These are phyloP conservation scores for Thunnus albacares DNA, from an alignment of 2,797 vertebrate species.

Conservation along the genomic window DNA sequence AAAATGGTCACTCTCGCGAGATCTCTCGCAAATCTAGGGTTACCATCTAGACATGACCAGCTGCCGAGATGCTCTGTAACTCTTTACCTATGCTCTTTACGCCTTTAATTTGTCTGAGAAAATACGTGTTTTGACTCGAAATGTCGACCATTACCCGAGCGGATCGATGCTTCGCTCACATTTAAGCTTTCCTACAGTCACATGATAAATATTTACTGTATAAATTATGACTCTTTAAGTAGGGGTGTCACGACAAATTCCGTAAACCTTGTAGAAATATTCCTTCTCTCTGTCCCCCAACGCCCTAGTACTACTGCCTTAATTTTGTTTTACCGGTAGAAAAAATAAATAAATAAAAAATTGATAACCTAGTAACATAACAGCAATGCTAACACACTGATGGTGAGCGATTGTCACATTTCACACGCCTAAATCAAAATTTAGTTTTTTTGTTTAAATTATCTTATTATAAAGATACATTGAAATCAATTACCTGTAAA, in stretches of 20 bases:
- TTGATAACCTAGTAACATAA: too few relatives aligned
- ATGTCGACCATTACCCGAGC: background rate
- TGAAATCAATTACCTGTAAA: too few relatives aligned
- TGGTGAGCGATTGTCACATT: too few relatives aligned
- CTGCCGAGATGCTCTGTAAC: constrained; percentile 61
- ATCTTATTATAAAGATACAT: too few relatives aligned
- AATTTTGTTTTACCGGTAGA: background rate
- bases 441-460: too few relatives aligned
- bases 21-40: too few relatives aligned
- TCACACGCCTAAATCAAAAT: too few relatives aligned
- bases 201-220: background rate
- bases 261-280: background rate
- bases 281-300: background rate
- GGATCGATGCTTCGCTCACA: background rate
- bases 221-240: background rate
- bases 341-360: too few relatives aligned
- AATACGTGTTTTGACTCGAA: constrained; percentile 15
- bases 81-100: constrained; percentile 37
- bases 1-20: too few relatives aligned
- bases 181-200: background rate
- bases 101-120: background rate
- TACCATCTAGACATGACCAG: background rate
- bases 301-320: too few relatives aligned
- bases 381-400: too few relatives aligned
- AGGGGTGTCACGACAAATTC: constrained; percentile 7